phyloP scores from a whole-genome alignment of 2,797 vertebrate species.

The Nasua narica region DNA sequence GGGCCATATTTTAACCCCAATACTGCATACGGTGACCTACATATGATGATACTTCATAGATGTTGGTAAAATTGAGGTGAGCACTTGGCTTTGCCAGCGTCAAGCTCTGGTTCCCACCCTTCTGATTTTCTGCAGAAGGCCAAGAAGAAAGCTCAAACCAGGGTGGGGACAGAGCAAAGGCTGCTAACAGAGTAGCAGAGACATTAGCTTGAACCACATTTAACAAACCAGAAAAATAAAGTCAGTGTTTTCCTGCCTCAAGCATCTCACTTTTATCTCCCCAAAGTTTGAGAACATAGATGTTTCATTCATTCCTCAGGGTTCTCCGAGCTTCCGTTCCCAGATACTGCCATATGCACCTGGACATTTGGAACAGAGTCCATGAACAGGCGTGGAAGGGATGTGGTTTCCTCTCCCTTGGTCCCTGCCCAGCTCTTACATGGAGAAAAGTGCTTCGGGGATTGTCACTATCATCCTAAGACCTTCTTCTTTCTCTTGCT shows the following conservation, averaged over 20 bases:
- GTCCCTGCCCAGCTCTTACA: background rate
- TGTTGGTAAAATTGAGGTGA: background rate
- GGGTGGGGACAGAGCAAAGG: background rate
- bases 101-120: background rate
- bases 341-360: background rate
- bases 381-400: background rate
- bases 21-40: background rate
- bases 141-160: background rate
- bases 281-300: background rate
- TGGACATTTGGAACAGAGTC: background rate
- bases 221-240: slow-evolving; percentile 44
- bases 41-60: background rate
- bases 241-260: slow-evolving; percentile 25
- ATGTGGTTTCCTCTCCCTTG: background rate
- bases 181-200: background rate
- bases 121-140: slow-evolving; percentile 28
- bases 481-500: background rate
- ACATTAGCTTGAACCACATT: slow-evolving; percentile 28
- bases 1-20: background rate
- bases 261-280: background rate
- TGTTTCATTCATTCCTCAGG: background rate
- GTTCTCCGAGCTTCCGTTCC: background rate
- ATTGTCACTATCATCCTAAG: background rate
- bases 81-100: background rate
- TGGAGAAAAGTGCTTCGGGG: background rate